Evolutionary conservation across 2,113 vertebrate species (phyloP).

Genomic region (Sceloporus undulatus): DNA sequence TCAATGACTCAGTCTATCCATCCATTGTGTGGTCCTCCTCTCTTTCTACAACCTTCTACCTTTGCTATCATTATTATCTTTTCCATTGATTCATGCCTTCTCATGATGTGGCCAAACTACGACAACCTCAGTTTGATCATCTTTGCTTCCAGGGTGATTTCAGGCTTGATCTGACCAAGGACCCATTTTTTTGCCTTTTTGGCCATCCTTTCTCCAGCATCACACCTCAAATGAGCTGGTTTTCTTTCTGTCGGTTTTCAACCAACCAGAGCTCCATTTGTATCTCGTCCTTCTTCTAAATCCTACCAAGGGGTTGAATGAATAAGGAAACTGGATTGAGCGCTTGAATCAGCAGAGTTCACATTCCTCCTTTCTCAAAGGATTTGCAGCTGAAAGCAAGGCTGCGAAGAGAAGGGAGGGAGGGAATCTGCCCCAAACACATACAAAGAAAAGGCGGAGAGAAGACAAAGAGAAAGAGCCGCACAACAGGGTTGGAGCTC

Average conservation of each 20-base stretch:
- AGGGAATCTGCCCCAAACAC: conserved; percentile 49
- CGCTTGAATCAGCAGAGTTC: not conserved
- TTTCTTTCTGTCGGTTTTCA: no score
- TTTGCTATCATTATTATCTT: no score
- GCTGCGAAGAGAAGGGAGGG: not conserved
- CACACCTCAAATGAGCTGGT: no score
- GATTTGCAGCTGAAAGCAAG: not conserved
- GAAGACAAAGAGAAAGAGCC: conserved; percentile 34
- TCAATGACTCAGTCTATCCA: no score
- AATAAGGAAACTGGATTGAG: conserved; percentile 2
- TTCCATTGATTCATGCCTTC: no score
- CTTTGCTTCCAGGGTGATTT: no score
- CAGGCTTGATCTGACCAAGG: no score
- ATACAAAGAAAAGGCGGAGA: conserved; percentile 57
- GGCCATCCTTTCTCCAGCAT: no score
- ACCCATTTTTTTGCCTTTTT: no score
- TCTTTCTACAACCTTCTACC: no score
- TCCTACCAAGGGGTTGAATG: not conserved
- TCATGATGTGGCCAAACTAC: not conserved
- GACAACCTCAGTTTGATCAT: no score
- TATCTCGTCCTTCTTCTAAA: conserved; percentile 19
- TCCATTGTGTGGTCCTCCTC: no score
- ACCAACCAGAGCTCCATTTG: not conserved
- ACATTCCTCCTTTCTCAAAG: not conserved
- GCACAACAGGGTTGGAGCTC: conserved; percentile 76